Percentiles rank a stretch among this genome's conserved stretches.
Conservation (phyloP, 2,888 invertebrate genomes). For the Scaptomyza caliginosa region DNA sequence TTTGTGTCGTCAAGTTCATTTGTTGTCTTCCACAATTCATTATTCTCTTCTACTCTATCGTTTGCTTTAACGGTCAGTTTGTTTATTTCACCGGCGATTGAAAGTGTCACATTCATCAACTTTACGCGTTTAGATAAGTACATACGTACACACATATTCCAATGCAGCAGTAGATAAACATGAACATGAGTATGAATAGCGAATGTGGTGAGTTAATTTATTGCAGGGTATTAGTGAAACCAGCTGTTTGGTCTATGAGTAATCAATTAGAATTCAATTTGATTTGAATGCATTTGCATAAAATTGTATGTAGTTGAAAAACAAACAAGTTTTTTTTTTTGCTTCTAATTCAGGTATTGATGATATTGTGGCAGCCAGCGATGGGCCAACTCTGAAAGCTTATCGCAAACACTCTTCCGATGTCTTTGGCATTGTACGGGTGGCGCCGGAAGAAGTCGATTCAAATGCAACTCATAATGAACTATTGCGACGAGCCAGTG, state of each 20-base stretch:
- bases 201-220: slow-evolving; percentile 52
- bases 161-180: slow-evolving; percentile 4
- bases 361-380: slow-evolving; percentile 48
- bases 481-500: slow-evolving; percentile 55
- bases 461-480: slow-evolving; percentile 45
- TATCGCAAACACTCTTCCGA: slow-evolving; percentile 37
- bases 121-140: background rate
- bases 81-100: slow-evolving; percentile 7
- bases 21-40: slow-evolving; percentile 1
- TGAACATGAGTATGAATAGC: slow-evolving; percentile 22
- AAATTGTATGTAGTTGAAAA: no score
- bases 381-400: slow-evolving; percentile 45
- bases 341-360: background rate
- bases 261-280: background rate
- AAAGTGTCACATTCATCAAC: slow-evolving; percentile 11
- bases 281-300: background rate
- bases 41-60: slow-evolving; percentile 6
- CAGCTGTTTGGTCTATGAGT: background rate
- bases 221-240: background rate
- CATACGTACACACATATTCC: background rate
- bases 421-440: slow-evolving; percentile 2
- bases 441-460: background rate
- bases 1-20: slow-evolving; percentile 27
- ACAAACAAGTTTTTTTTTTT: background rate
- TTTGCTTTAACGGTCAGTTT: slow-evolving; percentile 5